Base-by-base conservation (phyloP, 2,113 vertebrate genomes). In the Lagopus leucura region DNA sequence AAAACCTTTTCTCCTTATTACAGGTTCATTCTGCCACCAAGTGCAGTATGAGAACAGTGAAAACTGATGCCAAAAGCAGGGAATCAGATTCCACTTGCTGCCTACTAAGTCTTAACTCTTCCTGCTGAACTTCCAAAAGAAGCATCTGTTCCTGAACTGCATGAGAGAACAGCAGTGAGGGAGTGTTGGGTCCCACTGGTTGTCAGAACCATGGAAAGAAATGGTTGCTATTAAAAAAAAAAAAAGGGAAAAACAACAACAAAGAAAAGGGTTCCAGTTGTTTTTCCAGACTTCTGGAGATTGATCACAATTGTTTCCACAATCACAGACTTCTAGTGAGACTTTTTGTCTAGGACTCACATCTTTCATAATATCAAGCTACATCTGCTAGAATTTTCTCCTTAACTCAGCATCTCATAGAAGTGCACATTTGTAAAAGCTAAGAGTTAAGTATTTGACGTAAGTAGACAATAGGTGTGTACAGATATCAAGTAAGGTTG, bases 71-170 rank as follows among this genome's bases (percentile, higher is more conserved):
- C 6, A 40, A 45, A 93, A 65, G 63, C 28, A 43, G 6, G 8
- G 19, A 34, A 8, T 38, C 5, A 25, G 32, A 34, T 10, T 20
- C 22, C 74, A 58, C 11, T 25, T 80, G 40, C 30, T 80, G 40
- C 32, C 43, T 30, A 15, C 20, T 40, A 21, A 78, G 50, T 1
- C 43, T 77, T 76, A 63, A 27, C 19, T 77, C 36, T 58, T 9
- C 5, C n/a, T 43, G 5, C 2, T 30, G 27, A 76, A 88, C 14
- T 74, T 86, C 9, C 42, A 78, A 69, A 69, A 55, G 32, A 2
- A n/a, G 16, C 1, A 0, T 19, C 25, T 10, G 8, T 11, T 38
- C 24, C 32, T 69, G 76, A 40, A 25, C 1, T 2, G 32, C 38
- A 48, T 1, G 0, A 48, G 9, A 88, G 8, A 25, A 52, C 22